phyloP scores from a whole-genome alignment of 2,113 vertebrate genomes.

The Cebidichthys violaceus region DNA sequence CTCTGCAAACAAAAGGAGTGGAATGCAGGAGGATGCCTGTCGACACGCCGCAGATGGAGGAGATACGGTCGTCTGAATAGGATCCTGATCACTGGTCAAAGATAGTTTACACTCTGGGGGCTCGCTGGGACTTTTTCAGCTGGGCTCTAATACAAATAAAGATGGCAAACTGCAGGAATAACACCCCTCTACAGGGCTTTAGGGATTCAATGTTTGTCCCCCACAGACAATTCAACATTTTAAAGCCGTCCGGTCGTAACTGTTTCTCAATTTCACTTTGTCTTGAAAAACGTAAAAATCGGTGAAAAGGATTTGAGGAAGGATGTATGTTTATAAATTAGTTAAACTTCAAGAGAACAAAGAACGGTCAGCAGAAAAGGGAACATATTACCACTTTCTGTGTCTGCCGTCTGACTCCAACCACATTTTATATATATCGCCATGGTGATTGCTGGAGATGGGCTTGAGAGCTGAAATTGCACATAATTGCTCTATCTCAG shows the following conservation, averaged over 20 bases:
- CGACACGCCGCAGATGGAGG: constrained; percentile 75
- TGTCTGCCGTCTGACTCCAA: constrained; percentile 68
- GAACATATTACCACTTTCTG: constrained; percentile 60
- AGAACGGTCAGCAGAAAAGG: constrained; percentile 39
- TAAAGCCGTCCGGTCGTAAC: constrained; percentile 26
- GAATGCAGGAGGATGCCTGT: constrained; percentile 84
- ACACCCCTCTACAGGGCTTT: constrained; percentile 15
- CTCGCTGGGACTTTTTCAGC: constrained; percentile 67
- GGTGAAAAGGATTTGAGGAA: constrained; percentile 29
- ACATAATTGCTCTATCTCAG: constrained; percentile 81
- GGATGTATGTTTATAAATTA: constrained; percentile 47
- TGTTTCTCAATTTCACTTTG: constrained; percentile 23
- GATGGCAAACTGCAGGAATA: constrained; percentile 32
- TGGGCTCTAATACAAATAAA: constrained; percentile 50
- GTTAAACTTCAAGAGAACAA: constrained; percentile 52
- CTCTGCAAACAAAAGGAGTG: constrained; percentile 83
- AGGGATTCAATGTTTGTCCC: constrained; percentile 46
- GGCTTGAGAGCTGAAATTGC: constrained; percentile 81
- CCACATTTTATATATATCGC: constrained; percentile 83
- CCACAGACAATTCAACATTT: constrained; percentile 37
- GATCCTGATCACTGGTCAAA: constrained; percentile 74
- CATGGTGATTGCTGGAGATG: constrained; percentile 84
- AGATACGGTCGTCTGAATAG: constrained; percentile 77
- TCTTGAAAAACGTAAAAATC: constrained; percentile 32
- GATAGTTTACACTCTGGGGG: constrained; percentile 64